Conservation (phyloP, 1,140 invertebrate genomes). For the Drosophila kurseongensis region DNA sequence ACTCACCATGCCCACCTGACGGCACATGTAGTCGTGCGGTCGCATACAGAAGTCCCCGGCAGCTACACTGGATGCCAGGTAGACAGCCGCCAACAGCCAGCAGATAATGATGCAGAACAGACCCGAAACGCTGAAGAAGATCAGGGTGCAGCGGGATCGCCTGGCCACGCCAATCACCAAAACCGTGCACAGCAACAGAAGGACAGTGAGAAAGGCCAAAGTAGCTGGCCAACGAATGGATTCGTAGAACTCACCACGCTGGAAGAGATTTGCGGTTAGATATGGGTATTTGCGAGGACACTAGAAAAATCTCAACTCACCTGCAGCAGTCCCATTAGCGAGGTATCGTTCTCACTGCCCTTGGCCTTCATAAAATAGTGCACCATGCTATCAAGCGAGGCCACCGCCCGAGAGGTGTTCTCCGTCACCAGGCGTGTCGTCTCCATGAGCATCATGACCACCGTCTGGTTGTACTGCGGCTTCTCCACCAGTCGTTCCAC, state of each 20-base stretch:
- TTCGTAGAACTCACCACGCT: slow-evolving; percentile 86
- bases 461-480: slow-evolving; percentile 90
- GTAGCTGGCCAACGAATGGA: slow-evolving; percentile 91
- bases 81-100: slow-evolving; percentile 91
- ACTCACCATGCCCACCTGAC: slow-evolving; percentile 83
- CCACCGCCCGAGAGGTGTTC: slow-evolving; percentile 89
- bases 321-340: slow-evolving; percentile 87
- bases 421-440: slow-evolving; percentile 88
- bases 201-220: slow-evolving; percentile 90
- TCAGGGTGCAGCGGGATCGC: slow-evolving; percentile 92
- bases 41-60: slow-evolving; percentile 90
- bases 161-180: slow-evolving; percentile 92
- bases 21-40: slow-evolving; percentile 86
- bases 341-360: slow-evolving; percentile 88
- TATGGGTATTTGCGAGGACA: neutral
- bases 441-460: slow-evolving; percentile 87
- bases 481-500: slow-evolving; percentile 90
- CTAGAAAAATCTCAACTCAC: slow-evolving; percentile 64
- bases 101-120: slow-evolving; percentile 92
- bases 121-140: slow-evolving; percentile 91
- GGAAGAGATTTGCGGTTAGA: slow-evolving; percentile 1
- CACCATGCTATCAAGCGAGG: slow-evolving; percentile 85
- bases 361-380: slow-evolving; percentile 89
- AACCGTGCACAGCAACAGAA: slow-evolving; percentile 92
- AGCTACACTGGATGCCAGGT: slow-evolving; percentile 89